Evolutionary conservation across 2,797 vertebrate species (phyloP).

Genomic region (Lithobates sylvaticus): DNA sequence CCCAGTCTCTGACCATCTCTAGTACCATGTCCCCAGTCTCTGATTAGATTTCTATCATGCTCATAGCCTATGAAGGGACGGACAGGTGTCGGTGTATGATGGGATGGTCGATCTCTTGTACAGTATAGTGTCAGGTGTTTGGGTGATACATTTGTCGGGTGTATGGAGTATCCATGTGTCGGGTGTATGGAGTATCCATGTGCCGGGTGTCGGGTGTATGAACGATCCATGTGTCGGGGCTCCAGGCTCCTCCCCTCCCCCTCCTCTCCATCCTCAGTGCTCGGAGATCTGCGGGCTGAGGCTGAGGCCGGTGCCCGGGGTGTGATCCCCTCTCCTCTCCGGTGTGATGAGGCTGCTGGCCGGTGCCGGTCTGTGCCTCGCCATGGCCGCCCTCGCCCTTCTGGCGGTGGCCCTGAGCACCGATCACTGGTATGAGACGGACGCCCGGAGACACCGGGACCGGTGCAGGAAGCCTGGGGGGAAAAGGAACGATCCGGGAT

Average conservation of each 20-base stretch:
- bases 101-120: too few relatives aligned
- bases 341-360: conserved; percentile 88
- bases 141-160: too few relatives aligned
- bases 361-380: conserved; percentile 87
- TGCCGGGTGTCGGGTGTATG: not conserved
- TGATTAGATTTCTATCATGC: too few relatives aligned
- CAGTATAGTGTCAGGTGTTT: too few relatives aligned
- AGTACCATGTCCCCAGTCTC: too few relatives aligned
- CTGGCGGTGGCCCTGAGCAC: conserved; percentile 92
- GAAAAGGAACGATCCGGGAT: conserved; percentile 89
- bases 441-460: conserved; percentile 88
- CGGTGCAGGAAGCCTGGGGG: conserved; percentile 90
- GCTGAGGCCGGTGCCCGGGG: conserved; percentile 67
- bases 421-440: conserved; percentile 93
- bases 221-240: conserved; percentile 14
- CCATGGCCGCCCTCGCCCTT: conserved; percentile 85
- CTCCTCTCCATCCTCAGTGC: conserved; percentile 28
- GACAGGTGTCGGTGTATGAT: too few relatives aligned
- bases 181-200: too few relatives aligned
- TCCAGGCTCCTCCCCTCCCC: conserved; percentile 33
- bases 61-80: too few relatives aligned
- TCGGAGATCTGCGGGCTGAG: conserved; percentile 70
- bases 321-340: conserved; percentile 51
- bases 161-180: too few relatives aligned
- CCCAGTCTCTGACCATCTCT: too few relatives aligned